Evolutionary conservation across 2,113 vertebrate genomes (phyloP).

Genomic region (Sminthopsis crassicaudata): DNA sequence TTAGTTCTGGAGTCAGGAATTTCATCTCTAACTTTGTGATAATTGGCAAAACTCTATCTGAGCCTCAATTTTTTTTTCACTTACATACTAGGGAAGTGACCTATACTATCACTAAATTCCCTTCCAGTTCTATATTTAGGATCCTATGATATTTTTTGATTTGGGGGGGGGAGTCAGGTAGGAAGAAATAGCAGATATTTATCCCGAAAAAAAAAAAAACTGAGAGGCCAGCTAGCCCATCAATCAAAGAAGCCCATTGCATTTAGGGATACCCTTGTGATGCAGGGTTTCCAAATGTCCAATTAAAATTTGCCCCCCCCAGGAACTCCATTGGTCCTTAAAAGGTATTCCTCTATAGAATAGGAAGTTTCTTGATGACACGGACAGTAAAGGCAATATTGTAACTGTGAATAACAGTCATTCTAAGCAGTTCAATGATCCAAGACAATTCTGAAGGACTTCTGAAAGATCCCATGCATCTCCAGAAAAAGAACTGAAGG

Average conservation of each 20-base stretch:
- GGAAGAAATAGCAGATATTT: background rate
- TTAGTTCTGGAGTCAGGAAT: background rate
- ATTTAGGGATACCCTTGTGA: background rate
- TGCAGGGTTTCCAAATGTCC: background rate
- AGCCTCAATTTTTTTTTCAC: background rate
- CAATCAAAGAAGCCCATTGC: background rate
- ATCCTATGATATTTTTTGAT: background rate
- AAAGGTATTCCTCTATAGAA: background rate
- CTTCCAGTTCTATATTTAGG: background rate
- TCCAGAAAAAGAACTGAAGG: background rate
- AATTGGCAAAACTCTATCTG: background rate
- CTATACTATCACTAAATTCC: accelerated
- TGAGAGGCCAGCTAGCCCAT: background rate
- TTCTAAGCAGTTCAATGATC: background rate
- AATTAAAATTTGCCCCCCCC: background rate
- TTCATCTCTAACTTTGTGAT: background rate
- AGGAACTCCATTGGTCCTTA: background rate
- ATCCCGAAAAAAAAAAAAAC: background rate
- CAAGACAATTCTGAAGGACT: background rate
- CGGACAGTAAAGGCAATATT: background rate
- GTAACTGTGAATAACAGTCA: background rate
- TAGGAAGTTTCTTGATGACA: background rate
- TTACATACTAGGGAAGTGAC: background rate
- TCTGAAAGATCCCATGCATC: background rate
- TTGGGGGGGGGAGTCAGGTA: too few species aligned